Conservation (phyloP, 1,140 invertebrate species). For the Drosophila oshimai region DNA sequence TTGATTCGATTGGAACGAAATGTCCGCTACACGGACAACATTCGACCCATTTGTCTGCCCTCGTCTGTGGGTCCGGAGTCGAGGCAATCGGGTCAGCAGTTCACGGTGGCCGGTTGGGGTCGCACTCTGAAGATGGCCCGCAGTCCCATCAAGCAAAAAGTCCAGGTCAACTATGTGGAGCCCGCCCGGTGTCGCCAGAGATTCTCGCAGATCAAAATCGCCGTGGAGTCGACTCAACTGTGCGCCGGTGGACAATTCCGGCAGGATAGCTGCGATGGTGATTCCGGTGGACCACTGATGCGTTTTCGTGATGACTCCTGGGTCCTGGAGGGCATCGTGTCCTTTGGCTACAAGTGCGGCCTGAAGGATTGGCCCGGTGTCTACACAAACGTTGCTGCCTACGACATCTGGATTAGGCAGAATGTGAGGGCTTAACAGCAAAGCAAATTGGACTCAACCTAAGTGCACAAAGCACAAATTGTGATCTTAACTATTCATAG, state of each 20-base stretch:
- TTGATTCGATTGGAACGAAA: slow-evolving; percentile 82
- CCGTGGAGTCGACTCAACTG: slow-evolving; percentile 82
- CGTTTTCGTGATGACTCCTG: slow-evolving; percentile 82
- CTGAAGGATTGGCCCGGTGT: slow-evolving; percentile 83
- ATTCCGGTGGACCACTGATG: slow-evolving; percentile 89
- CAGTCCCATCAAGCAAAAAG: slow-evolving; percentile 64
- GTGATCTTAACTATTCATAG: slow-evolving; percentile 41
- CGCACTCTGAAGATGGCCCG: slow-evolving; percentile 83
- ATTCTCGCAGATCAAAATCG: slow-evolving; percentile 53
- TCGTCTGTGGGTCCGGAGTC: slow-evolving; percentile 41
- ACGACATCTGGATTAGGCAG: slow-evolving; percentile 83
- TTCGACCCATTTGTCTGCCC: slow-evolving; percentile 85
- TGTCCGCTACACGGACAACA: slow-evolving; percentile 83
- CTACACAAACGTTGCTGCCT: slow-evolving; percentile 83
- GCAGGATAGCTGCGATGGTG: slow-evolving; percentile 86
- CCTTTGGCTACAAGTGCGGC: slow-evolving; percentile 84
- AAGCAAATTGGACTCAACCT: not conserved
- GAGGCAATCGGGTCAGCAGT: slow-evolving; percentile 46
- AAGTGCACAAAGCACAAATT: slow-evolving; percentile 38
- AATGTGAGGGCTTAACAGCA: slow-evolving; percentile 49
- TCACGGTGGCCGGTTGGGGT: slow-evolving; percentile 88
- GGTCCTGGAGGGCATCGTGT: slow-evolving; percentile 84
- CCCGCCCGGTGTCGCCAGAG: slow-evolving; percentile 37
- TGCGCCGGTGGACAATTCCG: slow-evolving; percentile 85
- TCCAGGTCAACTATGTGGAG: slow-evolving; percentile 50